Percentiles rank a stretch among this genome's conserved stretches.
Conservation (phyloP, 1,140 invertebrate species). For the Metaphire vulgaris region DNA sequence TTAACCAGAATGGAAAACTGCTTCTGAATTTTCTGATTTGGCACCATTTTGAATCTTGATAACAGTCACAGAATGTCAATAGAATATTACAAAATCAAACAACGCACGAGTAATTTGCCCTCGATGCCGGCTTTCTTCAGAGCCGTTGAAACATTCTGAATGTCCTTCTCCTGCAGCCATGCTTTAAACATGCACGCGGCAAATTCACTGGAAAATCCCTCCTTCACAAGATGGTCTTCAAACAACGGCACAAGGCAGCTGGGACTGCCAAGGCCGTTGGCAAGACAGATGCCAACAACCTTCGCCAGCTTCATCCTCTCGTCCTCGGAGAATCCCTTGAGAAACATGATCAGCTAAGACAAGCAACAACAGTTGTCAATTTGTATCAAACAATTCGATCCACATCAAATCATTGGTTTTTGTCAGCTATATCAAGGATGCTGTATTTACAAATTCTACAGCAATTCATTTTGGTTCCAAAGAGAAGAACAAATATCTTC, state of each 20-base stretch:
- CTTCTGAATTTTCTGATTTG: too few relatives aligned
- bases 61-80: too few relatives aligned
- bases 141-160: slow-evolving; percentile 72
- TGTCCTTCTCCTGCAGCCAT: slow-evolving; percentile 84
- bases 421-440: too few relatives aligned
- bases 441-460: too few relatives aligned
- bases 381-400: too few relatives aligned
- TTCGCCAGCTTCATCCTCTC: slow-evolving; percentile 84
- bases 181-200: slow-evolving; percentile 82
- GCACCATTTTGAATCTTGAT: too few relatives aligned
- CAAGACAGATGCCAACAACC: slow-evolving; percentile 85
- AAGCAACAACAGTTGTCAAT: too few relatives aligned
- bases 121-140: slow-evolving; percentile 85
- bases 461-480: too few relatives aligned
- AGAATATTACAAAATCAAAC: too few relatives aligned
- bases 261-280: slow-evolving; percentile 76
- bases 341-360: slow-evolving; percentile 79
- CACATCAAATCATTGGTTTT: too few relatives aligned
- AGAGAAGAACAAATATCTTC: too few relatives aligned
- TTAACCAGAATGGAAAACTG: too few relatives aligned
- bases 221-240: slow-evolving; percentile 84
- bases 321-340: slow-evolving; percentile 82
- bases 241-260: slow-evolving; percentile 61
- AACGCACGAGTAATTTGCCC: slow-evolving; percentile 55
- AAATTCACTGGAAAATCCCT: slow-evolving; percentile 79